These are phyloP conservation scores for Hermaeophaga mercurialis DNA, from an alignment of 2,888 invertebrate species.

Conservation along the genomic window DNA sequence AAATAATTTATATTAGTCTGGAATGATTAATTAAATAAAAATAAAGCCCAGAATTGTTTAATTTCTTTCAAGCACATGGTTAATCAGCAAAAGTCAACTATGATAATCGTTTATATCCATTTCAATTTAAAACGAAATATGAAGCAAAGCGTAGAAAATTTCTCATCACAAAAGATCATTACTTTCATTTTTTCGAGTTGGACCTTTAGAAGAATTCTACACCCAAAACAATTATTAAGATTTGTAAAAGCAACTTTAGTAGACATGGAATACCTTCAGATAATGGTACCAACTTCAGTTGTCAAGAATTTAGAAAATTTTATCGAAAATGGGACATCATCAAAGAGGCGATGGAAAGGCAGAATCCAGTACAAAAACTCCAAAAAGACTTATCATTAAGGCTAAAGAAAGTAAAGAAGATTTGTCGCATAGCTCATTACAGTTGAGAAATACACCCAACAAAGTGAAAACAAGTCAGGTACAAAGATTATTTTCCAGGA, in stretches of 20 bases:
- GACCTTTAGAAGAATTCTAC: too few relatives aligned
- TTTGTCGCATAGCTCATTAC: too few relatives aligned
- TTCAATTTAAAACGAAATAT: neutral
- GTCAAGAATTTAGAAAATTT: constrained; percentile 3
- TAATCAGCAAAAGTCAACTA: neutral
- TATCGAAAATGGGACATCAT: neutral
- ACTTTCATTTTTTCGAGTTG: too few relatives aligned
- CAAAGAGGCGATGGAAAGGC: neutral
- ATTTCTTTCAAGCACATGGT: too few relatives aligned
- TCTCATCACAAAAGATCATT: neutral
- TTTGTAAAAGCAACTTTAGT: too few relatives aligned
- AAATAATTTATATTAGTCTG: constrained; percentile 1
- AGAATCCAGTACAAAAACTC: neutral
- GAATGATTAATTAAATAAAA: neutral
- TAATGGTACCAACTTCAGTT: too few relatives aligned
- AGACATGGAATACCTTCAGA: neutral
- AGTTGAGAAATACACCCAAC: too few relatives aligned
- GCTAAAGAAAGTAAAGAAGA: neutral
- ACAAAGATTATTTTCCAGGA: too few relatives aligned
- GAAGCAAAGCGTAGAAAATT: neutral
- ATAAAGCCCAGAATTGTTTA: too few relatives aligned
- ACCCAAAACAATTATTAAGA: too few relatives aligned
- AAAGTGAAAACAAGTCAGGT: too few relatives aligned
- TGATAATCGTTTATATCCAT: neutral
- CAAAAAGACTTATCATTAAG: neutral